Conservation (phyloP, 2,797 vertebrate genomes). For the Amblyraja radiata region DNA sequence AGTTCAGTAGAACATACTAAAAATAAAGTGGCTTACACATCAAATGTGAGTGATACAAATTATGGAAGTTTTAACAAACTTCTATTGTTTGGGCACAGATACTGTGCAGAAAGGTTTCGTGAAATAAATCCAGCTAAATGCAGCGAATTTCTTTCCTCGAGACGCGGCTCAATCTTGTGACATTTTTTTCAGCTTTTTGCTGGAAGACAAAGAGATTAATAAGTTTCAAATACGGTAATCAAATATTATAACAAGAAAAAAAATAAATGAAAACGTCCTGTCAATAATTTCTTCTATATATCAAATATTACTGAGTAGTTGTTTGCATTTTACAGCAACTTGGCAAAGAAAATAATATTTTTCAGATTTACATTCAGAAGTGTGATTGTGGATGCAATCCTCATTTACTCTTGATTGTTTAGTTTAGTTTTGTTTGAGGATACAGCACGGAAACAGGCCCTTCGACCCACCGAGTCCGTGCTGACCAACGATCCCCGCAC, state of each 20-base stretch:
- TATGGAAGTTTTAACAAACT: not conserved
- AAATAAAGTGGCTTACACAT: not conserved
- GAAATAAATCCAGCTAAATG: not conserved
- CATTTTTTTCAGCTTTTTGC: slow-evolving; percentile 27
- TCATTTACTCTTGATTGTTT: not conserved
- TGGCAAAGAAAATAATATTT: not conserved
- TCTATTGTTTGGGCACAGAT: not conserved
- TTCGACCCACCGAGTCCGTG: too few species aligned
- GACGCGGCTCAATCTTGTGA: not conserved
- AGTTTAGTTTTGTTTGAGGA: too few species aligned
- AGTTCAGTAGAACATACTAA: not conserved
- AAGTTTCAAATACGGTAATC: not conserved
- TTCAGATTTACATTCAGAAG: not conserved
- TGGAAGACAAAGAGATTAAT: not conserved
- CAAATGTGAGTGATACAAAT: not conserved
- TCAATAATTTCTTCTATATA: not conserved
- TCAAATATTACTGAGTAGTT: too few species aligned
- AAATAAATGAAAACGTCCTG: not conserved
- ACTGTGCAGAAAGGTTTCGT: not conserved
- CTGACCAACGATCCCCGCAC: too few species aligned
- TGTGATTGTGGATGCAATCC: not conserved
- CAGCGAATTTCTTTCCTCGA: not conserved
- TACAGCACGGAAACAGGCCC: too few species aligned
- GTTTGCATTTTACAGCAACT: not conserved
- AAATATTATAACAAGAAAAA: not conserved